A percentile compares a stretch with the other conserved stretches of the same genome.
phyloP scores from a whole-genome alignment of 1,140 invertebrate species.

The Maniola jurtina region DNA sequence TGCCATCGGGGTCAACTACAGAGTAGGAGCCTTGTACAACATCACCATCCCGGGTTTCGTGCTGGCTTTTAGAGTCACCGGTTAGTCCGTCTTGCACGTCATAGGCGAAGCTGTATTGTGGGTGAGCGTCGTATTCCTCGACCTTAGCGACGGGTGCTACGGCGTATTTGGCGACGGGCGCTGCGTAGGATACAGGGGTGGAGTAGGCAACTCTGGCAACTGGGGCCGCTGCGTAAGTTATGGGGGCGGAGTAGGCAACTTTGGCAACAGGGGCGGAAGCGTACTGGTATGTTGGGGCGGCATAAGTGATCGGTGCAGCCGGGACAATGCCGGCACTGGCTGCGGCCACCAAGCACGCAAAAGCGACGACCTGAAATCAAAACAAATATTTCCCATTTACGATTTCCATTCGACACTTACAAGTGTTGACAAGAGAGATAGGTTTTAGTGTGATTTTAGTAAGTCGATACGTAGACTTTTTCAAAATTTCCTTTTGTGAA shows the following conservation, averaged over 20 bases:
- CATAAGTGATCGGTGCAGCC: neutral
- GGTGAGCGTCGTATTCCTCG: constrained; percentile 73
- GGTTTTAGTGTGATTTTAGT: no score
- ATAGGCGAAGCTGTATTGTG: constrained; percentile 83
- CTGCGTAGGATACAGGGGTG: constrained; percentile 42
- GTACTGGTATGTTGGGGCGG: constrained; percentile 35
- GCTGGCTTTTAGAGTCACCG: constrained; percentile 83
- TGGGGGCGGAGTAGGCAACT: constrained; percentile 38
- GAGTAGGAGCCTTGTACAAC: constrained; percentile 82
- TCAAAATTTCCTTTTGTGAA: no score
- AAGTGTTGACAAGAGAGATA: no score
- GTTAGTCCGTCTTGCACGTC: constrained; percentile 82
- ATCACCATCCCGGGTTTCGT: constrained; percentile 82
- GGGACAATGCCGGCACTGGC: constrained; percentile 45
- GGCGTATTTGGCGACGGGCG: constrained; percentile 44
- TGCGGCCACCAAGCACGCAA: constrained; percentile 52
- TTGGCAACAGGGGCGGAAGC: constrained; percentile 35
- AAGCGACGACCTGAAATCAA: constrained; percentile 54
- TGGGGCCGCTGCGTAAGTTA: constrained; percentile 58
- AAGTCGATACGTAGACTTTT: no score
- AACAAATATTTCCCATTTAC: neutral
- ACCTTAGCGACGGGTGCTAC: constrained; percentile 54
- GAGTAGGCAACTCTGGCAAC: constrained; percentile 39
- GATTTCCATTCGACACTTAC: neutral
- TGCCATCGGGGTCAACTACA: constrained; percentile 83